Evolutionary conservation across 1,140 invertebrate genomes (phyloP), one percentile per base, ranked within the genome.

Genomic region (Meloidogyne chitwoodi): DNA sequence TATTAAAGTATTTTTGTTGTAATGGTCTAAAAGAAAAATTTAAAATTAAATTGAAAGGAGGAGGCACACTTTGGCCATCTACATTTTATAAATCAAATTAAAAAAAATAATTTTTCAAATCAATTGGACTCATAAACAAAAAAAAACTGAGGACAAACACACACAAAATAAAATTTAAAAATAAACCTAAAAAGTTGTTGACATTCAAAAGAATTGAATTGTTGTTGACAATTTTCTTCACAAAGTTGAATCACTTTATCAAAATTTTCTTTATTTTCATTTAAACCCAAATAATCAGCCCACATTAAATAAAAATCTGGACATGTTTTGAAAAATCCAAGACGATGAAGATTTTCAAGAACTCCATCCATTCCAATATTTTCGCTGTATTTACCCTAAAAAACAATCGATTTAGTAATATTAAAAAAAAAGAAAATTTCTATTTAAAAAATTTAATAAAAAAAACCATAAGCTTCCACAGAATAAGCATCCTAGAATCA

Each of bases 381-480:
- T 0, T 19, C n/a, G 24, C 77, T 78, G 61, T 78, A 78, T 62
- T 78, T 78, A 2, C 77, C 77, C 77, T 80, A 24, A 12, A 72
- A 79, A 41, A 69, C 2, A 27, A 14, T 31, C 3, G 34, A 27
- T 12, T 76, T 8, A 41, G 0, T n/a, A n/a, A n/a, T n/a, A n/a
- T n/a, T n/a, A n/a, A n/a, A n/a, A n/a, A n/a, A n/a, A n/a, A n/a
- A n/a, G n/a, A n/a, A n/a, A n/a, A n/a, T n/a, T n/a, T n/a, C n/a
- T n/a, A n/a, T n/a, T n/a, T n/a, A n/a, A n/a, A n/a, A n/a, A n/a
- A n/a, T n/a, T n/a, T n/a, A n/a, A n/a, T n/a, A n/a, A n/a, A n/a
- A n/a, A n/a, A n/a, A n/a, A n/a, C 77, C 77, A 78, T 26, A 0
- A 78, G 19, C 62, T 80, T 78, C 77, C 77, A 78, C 5, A 78